Evolutionary conservation across 2,113 vertebrate genomes (phyloP), one percentile per base, ranked within the genome.

Genomic region (Raja brachyura): DNA sequence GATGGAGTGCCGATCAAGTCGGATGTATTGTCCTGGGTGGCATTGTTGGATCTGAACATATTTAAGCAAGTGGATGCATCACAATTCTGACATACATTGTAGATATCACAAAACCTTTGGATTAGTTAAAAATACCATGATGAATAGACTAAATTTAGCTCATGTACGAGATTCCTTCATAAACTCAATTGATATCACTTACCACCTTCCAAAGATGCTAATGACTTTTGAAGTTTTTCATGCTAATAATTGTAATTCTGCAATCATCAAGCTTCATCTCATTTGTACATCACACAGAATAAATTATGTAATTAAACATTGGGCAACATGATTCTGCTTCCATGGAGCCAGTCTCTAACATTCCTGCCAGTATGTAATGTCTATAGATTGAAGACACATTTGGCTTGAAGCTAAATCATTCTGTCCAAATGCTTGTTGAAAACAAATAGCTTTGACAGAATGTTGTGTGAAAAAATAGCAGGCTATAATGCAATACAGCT

Each of bases 401-500:
- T 70, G 66, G 88, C 66, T 90, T 33, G 70, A 31, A 90, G 68
- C 63, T 90, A 70, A 70, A 70, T 73, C 20, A 31, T 90, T 90
- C 88, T 90, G 16, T 22, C 31, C 63, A 90, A 70, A 90, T 31
- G 68, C 31, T 1, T 20, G 33, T 90, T 90, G 88, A 16, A 68
- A 70, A 31, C n/a, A 39, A 90, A 33, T 90, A 33, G 31, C 31
- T 70, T 70, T 39, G 33, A 39, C 31, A 20, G 33, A 70, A 70
- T 48, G 31, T n/a, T 90, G 54, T 85, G 54, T 85, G 81, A 56
- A 86, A 86, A 86, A 86, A 22, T 59, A 25, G 81, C 56, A 61
- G 81, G 56, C 81, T 86, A 10, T 61, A 9, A 86, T 90, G 48
- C 88, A 90, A 39, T 90, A 48, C 88, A 90, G 88, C 66, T 90